Evolutionary conservation across 2,888 invertebrate genomes (phyloP), one percentile per base, ranked within the genome.

Genomic region (Andrena camellia): DNA sequence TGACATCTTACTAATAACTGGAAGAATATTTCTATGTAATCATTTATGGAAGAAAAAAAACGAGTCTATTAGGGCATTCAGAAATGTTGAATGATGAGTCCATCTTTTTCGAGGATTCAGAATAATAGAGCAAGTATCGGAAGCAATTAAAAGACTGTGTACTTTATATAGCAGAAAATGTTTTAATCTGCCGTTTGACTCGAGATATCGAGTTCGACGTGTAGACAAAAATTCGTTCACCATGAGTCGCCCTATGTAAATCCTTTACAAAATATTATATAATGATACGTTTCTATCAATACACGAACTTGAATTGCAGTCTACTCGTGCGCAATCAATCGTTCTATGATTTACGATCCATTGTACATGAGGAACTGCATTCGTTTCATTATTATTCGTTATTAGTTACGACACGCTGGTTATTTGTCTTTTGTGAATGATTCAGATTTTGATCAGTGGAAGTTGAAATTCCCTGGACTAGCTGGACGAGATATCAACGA

Each of bases 321-420:
- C 88, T 85, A 88, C 90, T 91, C 90, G 90, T 81, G 81, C 85
- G 77, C 84, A 77, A 80, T 76, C 90, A 88, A 90, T 90, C 87
- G 80, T 83, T 63, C 17, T 50, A 57, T 80, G 81, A 83, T 88
- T 86, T 85, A 89, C 72, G 76, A 83, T 29, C 72, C 7, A 84
- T 84, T 79, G 75, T 78, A 48, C 20, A 52, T 48, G 70, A 84
- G 68, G 70, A 76, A 63, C 48, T 64, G 67, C 52, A 31, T 17
- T 42, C 67, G 29, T 81, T 66, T 62, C 73, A 57, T 73, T 73
- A 63, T 57, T 63, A 79, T 66, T 81, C 81, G 48, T 66, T 57
- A 67, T 81, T 50, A 33, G 42, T 62, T 62, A 17, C 57, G 42
- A 62, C 42, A 60, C 76, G 31, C 23, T 23, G 26, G 6, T 31